A percentile compares a stretch with the other conserved stretches of the same genome.
These are phyloP conservation scores for Protodeltote pygarga DNA, from an alignment of 2,888 invertebrate genomes.

Conservation along the genomic window DNA sequence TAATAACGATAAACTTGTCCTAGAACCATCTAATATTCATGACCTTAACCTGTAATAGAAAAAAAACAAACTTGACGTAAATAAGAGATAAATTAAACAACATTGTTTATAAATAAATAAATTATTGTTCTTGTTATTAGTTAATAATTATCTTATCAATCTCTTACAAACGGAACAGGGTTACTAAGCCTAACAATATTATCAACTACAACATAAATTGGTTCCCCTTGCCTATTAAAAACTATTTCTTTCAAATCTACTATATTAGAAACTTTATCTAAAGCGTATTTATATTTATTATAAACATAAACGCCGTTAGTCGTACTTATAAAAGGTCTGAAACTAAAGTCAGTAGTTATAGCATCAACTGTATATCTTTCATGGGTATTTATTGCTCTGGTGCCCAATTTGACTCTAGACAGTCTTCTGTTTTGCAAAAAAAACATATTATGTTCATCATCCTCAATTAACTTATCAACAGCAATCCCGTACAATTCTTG, in stretches of 20 bases:
- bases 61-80: too few species aligned
- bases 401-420: conserved; percentile 69
- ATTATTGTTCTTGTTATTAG: conserved; percentile 12
- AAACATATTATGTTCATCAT: conserved; percentile 74
- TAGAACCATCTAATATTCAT: too few species aligned
- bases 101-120: conserved; percentile 25
- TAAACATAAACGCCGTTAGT: conserved; percentile 70
- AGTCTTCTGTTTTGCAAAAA: conserved; percentile 64
- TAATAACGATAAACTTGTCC: too few species aligned
- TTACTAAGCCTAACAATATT: conserved; percentile 67
- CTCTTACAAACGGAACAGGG: conserved; percentile 37
- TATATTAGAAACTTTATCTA: conserved; percentile 70
- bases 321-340: conserved; percentile 64
- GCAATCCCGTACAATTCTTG: conserved; percentile 61
- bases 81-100: conserved; percentile 13
- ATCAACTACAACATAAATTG: conserved; percentile 71
- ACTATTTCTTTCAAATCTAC: conserved; percentile 65
- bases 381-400: conserved; percentile 66
- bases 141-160: conserved; percentile 19
- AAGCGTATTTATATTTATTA: conserved; percentile 75
- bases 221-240: conserved; percentile 68
- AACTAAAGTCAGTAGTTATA: conserved; percentile 63
- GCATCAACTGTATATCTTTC: conserved; percentile 62
- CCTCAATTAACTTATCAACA: conserved; percentile 68
- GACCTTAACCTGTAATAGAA: too few species aligned